phyloP scores from a whole-genome alignment of 1,140 invertebrate species.

The Drosophila albomicans region DNA sequence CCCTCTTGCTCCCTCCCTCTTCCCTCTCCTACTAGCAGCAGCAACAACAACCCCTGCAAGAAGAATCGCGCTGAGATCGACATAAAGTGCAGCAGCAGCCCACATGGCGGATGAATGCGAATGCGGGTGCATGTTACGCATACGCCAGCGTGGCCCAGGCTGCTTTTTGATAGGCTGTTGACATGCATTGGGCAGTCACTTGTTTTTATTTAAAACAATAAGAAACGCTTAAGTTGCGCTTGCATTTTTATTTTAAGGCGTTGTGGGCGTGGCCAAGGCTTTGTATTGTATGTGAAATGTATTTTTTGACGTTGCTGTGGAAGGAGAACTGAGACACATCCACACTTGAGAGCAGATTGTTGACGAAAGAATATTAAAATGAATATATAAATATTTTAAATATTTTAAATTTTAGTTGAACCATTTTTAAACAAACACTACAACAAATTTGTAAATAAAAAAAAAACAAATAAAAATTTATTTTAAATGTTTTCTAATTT shows the following conservation, averaged over 20 bases:
- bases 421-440: too few species aligned
- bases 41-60: constrained; percentile 12
- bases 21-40: not conserved
- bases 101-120: constrained; percentile 41
- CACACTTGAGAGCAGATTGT: too few species aligned
- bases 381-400: too few species aligned
- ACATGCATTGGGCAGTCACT: constrained; percentile 32
- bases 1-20: too few species aligned
- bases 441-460: too few species aligned
- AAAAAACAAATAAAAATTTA: too few species aligned
- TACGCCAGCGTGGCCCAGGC: constrained; percentile 46
- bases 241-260: not conserved
- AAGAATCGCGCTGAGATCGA: constrained; percentile 14
- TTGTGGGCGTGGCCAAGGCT: constrained; percentile 2
- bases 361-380: too few species aligned
- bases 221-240: not conserved
- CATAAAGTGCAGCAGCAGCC: constrained; percentile 10
- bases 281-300: not conserved
- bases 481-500: too few species aligned
- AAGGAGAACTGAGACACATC: too few species aligned
- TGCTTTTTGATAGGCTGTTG: constrained; percentile 38
- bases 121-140: constrained; percentile 41
- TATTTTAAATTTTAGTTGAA: too few species aligned
- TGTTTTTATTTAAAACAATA: constrained; percentile 28
- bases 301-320: too few species aligned